Base-by-base conservation (phyloP, 1,140 invertebrate genomes). In the Sarcophaga peregrina region DNA sequence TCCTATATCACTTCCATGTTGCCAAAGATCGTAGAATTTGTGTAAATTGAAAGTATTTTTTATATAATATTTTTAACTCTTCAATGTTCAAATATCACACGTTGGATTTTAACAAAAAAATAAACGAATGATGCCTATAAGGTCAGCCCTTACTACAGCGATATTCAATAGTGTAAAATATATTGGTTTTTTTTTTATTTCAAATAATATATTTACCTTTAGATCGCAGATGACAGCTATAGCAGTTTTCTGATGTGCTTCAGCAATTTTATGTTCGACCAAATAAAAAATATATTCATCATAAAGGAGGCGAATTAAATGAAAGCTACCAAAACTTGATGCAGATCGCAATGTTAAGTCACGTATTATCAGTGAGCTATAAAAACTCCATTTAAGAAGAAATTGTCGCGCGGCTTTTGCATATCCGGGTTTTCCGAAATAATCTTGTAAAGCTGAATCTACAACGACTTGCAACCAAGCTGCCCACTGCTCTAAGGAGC, bases 251-350 rank as follows among this genome's bases (percentile, higher is more conserved):
- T 95, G 95, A 58, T 95, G 96, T 46, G 96, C 96, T 87, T 95
- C 93, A 25, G 98, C 98, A 45, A 99, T 97, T 91, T 97, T 95
- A 90, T 98, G 96, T 91, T 99, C 98, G 85, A 99, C 97, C 85
- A 99, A 93, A 91, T 98, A 99, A 92, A 98, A 98, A 96, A 99
- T 98, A 90, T 99, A 99, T 91, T 99, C 99, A 91, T 99, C 98
- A 91, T 98, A 99, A 25, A 99, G 92, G 85, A 99, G 92, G 73
- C 98, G 95, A 87, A 99, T 98, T 74, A 99, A 93, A 92, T 99
- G 99, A 92, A 99, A 99, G 82, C 97, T 99, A 54, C 98, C 99
- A 92, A 99, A 99, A 90, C 97, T 98, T 11, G 97, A 97, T 37
- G 98, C 98, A 85, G 97, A 98, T 87, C 98, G 93, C 78, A 99